phyloP scores from a whole-genome alignment of 37 sponge, comb jelly and placozoan genomes.

The Lycopodina hypogea region DNA sequence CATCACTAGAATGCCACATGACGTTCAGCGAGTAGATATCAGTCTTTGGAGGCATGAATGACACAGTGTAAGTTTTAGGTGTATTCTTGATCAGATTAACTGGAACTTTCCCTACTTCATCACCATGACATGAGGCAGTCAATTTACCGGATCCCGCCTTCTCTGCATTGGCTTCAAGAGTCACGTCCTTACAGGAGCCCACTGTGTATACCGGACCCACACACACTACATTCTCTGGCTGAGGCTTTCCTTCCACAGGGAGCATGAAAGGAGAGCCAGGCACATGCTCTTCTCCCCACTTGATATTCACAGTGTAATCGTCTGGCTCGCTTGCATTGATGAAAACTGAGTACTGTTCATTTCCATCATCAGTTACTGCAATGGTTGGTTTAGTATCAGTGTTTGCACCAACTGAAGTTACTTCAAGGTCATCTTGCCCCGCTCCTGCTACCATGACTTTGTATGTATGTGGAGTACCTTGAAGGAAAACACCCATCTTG shows the following conservation, averaged over 20 bases:
- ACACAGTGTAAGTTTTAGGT: conserved; percentile 16
- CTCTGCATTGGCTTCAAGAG: conserved; percentile 27
- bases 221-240: conserved; percentile 31
- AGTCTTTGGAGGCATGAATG: conserved; percentile 41
- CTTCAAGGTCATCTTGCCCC: conserved; percentile 25
- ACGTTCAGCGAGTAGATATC: conserved; percentile 60
- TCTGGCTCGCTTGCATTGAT: conserved; percentile 39
- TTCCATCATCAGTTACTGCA: conserved; percentile 18
- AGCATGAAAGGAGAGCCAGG: conserved; percentile 67
- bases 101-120: conserved; percentile 43
- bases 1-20: conserved; percentile 47
- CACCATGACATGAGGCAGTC: conserved; percentile 41
- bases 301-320: conserved; percentile 41
- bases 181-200: conserved; percentile 33
- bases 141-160: conserved; percentile 71
- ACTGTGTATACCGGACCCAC: conserved; percentile 36
- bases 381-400: conserved; percentile 39
- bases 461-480: conserved; percentile 42
- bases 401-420: conserved; percentile 24
- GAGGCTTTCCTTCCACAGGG: conserved; percentile 40
- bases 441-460: conserved; percentile 43
- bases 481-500: conserved; percentile 40
- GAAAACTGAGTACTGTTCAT: conserved; percentile 33
- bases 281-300: conserved; percentile 62
- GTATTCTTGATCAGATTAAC: conserved; percentile 10